Evolutionary conservation across 2,888 invertebrate species (phyloP).

Genomic region (Scaptomyza cyrtandrae): DNA sequence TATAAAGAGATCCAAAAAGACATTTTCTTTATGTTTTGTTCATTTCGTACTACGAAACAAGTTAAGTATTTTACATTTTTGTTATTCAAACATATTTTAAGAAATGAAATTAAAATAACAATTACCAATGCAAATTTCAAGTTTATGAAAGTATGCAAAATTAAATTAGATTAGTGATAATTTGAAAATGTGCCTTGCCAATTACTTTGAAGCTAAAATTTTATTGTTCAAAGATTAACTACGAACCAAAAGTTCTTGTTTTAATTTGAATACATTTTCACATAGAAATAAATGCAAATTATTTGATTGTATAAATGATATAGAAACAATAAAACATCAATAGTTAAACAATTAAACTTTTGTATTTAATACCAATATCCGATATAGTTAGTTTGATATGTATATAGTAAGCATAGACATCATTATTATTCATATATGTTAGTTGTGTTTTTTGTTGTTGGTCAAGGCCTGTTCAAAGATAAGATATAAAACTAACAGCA

Average conservation of each 20-base stretch:
- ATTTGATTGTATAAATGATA: slow-evolving; percentile 24
- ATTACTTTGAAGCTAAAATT: slow-evolving; percentile 23
- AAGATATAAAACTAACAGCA: slow-evolving; percentile 35
- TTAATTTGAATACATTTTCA: neutral
- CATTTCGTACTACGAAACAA: slow-evolving; percentile 59
- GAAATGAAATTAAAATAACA: slow-evolving; percentile 17
- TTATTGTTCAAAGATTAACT: slow-evolving; percentile 17
- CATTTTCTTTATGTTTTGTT: slow-evolving; percentile 77
- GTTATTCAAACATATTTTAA: slow-evolving; percentile 30
- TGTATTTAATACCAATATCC: slow-evolving; percentile 69
- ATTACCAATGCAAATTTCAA: slow-evolving; percentile 52
- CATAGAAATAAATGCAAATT: slow-evolving; percentile 37
- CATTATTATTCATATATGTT: slow-evolving; percentile 37
- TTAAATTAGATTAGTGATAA: slow-evolving; percentile 49
- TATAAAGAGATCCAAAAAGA: slow-evolving; percentile 84
- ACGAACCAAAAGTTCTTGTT: slow-evolving; percentile 26
- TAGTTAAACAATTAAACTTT: slow-evolving; percentile 65
- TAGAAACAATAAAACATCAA: slow-evolving; percentile 64
- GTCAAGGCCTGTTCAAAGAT: slow-evolving; percentile 37
- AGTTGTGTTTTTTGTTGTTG: slow-evolving; percentile 33
- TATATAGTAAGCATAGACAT: slow-evolving; percentile 41
- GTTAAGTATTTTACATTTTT: slow-evolving; percentile 65
- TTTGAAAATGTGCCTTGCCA: slow-evolving; percentile 24
- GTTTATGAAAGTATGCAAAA: slow-evolving; percentile 38
- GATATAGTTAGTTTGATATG: slow-evolving; percentile 57